These are phyloP conservation scores for Sebastes matsubarae DNA, from an alignment of 2,797 vertebrate species.

Conservation along the genomic window DNA sequence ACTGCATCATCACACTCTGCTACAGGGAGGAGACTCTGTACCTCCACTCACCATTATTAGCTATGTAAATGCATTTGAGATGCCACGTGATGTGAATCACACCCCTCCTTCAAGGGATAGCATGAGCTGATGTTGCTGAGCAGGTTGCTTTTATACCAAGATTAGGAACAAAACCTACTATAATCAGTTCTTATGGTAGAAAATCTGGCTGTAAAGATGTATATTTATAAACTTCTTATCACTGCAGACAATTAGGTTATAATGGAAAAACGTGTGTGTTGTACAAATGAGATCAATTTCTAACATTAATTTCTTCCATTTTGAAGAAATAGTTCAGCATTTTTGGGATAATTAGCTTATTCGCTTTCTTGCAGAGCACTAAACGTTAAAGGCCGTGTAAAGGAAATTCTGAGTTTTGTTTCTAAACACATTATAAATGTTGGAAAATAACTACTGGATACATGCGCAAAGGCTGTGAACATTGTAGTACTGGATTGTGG, in stretches of 20 bases:
- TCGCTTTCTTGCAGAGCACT: not conserved
- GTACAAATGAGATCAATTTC: not conserved
- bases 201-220: not conserved
- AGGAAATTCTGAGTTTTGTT: too few species aligned
- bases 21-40: not conserved
- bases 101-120: not conserved
- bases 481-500: too few species aligned
- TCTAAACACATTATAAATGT: too few species aligned
- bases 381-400: too few species aligned
- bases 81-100: slow-evolving; percentile 9
- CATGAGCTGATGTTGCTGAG: not conserved
- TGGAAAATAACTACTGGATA: too few species aligned
- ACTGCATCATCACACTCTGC: slow-evolving; percentile 40
- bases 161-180: not conserved
- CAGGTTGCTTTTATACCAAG: not conserved
- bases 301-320: not conserved
- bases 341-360: not conserved
- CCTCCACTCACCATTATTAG: slow-evolving; percentile 22
- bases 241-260: not conserved
- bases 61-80: slow-evolving; percentile 7
- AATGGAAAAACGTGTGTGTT: not conserved
- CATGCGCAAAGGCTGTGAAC: too few species aligned
- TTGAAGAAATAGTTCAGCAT: not conserved
- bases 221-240: not conserved
- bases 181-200: not conserved